These are phyloP conservation scores for Pheosia gnoma DNA, from an alignment of 2,888 invertebrate genomes.

Conservation along the genomic window DNA sequence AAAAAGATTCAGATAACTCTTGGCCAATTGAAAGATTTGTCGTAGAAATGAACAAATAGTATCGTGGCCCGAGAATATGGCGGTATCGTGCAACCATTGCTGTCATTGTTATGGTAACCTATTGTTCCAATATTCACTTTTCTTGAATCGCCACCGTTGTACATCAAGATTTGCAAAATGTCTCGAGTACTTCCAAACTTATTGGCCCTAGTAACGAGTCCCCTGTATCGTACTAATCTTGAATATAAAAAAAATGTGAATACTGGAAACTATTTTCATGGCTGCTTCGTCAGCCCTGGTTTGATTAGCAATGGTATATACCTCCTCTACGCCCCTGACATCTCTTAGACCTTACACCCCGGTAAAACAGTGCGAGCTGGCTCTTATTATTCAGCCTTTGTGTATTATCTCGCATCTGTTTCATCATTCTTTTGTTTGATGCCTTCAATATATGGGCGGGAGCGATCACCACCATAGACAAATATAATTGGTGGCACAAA, in stretches of 20 bases:
- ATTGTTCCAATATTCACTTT: conserved; percentile 76
- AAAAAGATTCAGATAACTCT: conserved; percentile 3
- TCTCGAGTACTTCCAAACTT: neutral
- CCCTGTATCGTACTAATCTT: conserved; percentile 2
- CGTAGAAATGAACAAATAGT: conserved; percentile 43
- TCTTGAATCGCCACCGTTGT: neutral
- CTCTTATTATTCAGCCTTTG: neutral
- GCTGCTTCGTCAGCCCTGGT: conserved; percentile 12
- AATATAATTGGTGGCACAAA: conserved; percentile 71
- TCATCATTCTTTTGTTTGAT: conserved; percentile 79
- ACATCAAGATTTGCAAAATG: conserved; percentile 6
- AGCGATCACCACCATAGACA: conserved; percentile 64
- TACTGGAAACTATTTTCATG: conserved; percentile 38
- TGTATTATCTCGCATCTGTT: conserved; percentile 69
- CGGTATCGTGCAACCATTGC: conserved; percentile 72
- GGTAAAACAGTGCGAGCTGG: conserved; percentile 76
- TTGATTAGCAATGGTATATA: conserved; percentile 46
- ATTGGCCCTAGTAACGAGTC: neutral
- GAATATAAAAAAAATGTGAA: conserved; percentile 27
- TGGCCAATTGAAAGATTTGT: neutral
- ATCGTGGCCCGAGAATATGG: conserved; percentile 67
- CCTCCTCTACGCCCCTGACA: conserved; percentile 82
- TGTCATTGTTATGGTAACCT: conserved; percentile 46
- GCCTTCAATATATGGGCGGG: conserved; percentile 69
- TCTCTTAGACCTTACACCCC: conserved; percentile 81